phyloP scores from a whole-genome alignment of 2,113 vertebrate species.

The Coreoperca whiteheadi region DNA sequence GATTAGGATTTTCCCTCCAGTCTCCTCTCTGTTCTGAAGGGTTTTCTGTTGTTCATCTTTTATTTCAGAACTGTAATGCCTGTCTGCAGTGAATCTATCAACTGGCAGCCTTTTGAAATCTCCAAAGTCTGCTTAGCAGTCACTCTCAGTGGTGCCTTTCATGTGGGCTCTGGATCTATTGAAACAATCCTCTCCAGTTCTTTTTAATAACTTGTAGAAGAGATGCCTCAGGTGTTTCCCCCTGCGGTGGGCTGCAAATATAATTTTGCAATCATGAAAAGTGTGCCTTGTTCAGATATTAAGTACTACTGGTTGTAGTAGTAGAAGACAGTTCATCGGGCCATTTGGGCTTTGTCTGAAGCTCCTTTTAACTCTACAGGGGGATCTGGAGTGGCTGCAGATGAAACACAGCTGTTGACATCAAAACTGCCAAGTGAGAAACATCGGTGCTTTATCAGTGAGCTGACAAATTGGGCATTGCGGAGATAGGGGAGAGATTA shows the following conservation, averaged over 20 bases:
- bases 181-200: slow-evolving; percentile 35
- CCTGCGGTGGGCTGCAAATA: slow-evolving; percentile 5
- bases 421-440: slow-evolving; percentile 67
- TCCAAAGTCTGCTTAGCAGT: slow-evolving; percentile 44
- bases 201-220: slow-evolving; percentile 26
- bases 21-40: slow-evolving; percentile 53
- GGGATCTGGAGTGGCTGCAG: slow-evolving; percentile 62
- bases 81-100: slow-evolving; percentile 63
- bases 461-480: slow-evolving; percentile 77
- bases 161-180: slow-evolving; percentile 42
- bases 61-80: slow-evolving; percentile 57
- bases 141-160: slow-evolving; percentile 53
- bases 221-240: slow-evolving; percentile 7
- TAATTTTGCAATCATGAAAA: slow-evolving; percentile 26
- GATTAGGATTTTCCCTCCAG: slow-evolving; percentile 63
- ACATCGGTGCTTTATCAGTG: slow-evolving; percentile 72
- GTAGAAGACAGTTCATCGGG: slow-evolving; percentile 15
- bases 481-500: slow-evolving; percentile 72
- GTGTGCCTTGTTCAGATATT: background rate
- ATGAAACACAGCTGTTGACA: slow-evolving; percentile 73
- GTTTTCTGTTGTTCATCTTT: slow-evolving; percentile 61
- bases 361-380: slow-evolving; percentile 42
- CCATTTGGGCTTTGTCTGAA: slow-evolving; percentile 47
- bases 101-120: slow-evolving; percentile 63
- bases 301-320: background rate